Conservation (phyloP, 1,140 invertebrate genomes). For the Ostrea denselamellosa region DNA sequence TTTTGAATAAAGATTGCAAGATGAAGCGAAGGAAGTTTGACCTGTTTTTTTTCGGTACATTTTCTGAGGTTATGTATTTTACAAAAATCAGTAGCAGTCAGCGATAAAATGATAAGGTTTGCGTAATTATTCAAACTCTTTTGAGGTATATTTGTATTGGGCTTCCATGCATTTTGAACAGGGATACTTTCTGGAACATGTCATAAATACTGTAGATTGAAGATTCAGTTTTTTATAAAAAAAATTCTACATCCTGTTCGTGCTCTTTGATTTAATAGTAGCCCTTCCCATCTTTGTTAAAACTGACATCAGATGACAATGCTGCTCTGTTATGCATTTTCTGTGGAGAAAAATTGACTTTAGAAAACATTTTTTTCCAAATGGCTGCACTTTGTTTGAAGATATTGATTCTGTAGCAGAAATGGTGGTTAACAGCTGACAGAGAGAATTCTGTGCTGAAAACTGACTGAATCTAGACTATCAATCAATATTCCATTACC, state of each 20-base stretch:
- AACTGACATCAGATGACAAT: background rate
- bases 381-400: background rate
- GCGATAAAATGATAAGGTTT: background rate
- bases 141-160: too few relatives aligned
- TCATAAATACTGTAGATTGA: too few relatives aligned
- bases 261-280: background rate
- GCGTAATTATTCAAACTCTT: too few relatives aligned
- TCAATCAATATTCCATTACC: constrained; percentile 19
- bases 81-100: background rate
- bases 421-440: background rate
- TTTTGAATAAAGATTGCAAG: background rate
- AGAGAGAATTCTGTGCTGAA: background rate
- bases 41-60: background rate
- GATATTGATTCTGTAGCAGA: background rate
- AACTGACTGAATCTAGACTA: background rate
- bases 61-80: background rate
- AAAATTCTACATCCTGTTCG: background rate
- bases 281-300: background rate
- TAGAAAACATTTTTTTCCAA: background rate
- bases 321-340: background rate
- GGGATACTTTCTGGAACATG: too few relatives aligned
- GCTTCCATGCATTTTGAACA: too few relatives aligned
- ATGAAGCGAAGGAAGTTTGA: background rate
- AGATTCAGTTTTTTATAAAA: too few relatives aligned
- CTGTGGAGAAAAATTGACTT: background rate